Conservation (phyloP, 2,888 invertebrate species). For the Encarsia formosa region DNA sequence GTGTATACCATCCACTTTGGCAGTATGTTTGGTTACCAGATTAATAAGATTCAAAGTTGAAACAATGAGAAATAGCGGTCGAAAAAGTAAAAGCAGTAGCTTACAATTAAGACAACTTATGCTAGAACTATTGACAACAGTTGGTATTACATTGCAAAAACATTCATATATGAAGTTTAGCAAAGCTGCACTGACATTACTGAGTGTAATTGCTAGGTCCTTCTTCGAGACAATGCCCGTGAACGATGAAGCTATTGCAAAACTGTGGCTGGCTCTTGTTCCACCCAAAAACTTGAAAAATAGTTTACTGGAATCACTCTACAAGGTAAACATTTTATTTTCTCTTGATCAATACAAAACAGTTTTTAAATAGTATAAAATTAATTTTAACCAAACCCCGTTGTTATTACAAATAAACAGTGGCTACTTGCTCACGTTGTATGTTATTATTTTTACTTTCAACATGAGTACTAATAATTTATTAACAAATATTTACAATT, state of each 20-base stretch:
- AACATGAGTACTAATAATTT: too few relatives aligned
- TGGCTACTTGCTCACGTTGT: too few relatives aligned
- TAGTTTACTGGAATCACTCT: constrained; percentile 44
- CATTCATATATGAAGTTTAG: constrained; percentile 43
- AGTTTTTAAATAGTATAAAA: too few relatives aligned
- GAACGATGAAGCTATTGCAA: constrained; percentile 43
- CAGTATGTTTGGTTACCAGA: constrained; percentile 43
- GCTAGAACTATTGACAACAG: constrained; percentile 42
- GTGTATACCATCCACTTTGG: constrained; percentile 44
- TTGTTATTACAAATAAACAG: too few relatives aligned
- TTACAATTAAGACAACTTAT: constrained; percentile 43
- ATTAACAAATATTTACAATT: too few relatives aligned
- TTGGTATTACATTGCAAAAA: constrained; percentile 41
- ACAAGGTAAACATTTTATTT: constrained; percentile 35
- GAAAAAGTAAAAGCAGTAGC: constrained; percentile 34
- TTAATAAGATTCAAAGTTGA: constrained; percentile 29
- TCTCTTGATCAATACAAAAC: not conserved
- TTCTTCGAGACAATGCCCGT: constrained; percentile 40
- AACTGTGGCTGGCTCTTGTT: constrained; percentile 44
- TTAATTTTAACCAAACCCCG: too few relatives aligned
- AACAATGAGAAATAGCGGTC: constrained; percentile 28
- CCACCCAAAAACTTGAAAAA: constrained; percentile 43
- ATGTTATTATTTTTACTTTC: too few relatives aligned
- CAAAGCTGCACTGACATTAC: constrained; percentile 40
- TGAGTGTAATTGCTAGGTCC: constrained; percentile 42